Base-by-base conservation (phyloP, 2,797 vertebrate genomes). In the Serranus cabrilla region DNA sequence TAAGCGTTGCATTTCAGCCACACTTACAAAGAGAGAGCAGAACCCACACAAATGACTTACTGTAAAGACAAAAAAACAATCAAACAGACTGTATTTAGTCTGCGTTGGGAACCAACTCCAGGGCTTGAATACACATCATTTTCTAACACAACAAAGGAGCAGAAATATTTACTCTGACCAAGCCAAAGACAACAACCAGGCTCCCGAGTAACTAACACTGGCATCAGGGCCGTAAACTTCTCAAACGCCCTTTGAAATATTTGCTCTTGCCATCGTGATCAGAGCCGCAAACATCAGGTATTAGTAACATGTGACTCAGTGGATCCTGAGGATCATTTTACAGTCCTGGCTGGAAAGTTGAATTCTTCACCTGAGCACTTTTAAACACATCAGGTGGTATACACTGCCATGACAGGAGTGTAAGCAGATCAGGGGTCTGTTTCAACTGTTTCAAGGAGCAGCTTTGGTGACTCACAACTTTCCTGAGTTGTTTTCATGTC, bases 61-160 rank as follows among this genome's bases (percentile, higher is more conserved):
- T 71, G 71, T 88, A 84, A 69, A 81, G 82, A 31, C 8, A 56
- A 52, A 67, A 31, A 74, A 45, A 45, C 39, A 55, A 64, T 45
- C 54, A 71, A 20, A 78, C 55, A 61, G 68, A 45, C 56, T 67
- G 57, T 91, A 85, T 94, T 92, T 91, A 89, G 87, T 91, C 80
- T 91, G 75, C 43, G n/a, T 63, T 23, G 82, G 63, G 71, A 71
- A 46, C 70, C 58, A 69, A 86, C 76, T 80, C 60, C 71, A 61
- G 57, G 16, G 43, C 72, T 82, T 76, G 61, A 81, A 46, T 85
- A 83, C 85, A 92, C 81, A 84, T 82, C 60, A 63, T 83, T 86
- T 87, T 89, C 62, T 85, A 80, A 88, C 85, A 91, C 88, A 90
- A 83, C 85, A 86, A 77, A 82, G 76, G 80, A 85, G 49, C 23